These are phyloP conservation scores for Trogon surrucura DNA, from an alignment of 2,113 vertebrate species.

Conservation along the genomic window DNA sequence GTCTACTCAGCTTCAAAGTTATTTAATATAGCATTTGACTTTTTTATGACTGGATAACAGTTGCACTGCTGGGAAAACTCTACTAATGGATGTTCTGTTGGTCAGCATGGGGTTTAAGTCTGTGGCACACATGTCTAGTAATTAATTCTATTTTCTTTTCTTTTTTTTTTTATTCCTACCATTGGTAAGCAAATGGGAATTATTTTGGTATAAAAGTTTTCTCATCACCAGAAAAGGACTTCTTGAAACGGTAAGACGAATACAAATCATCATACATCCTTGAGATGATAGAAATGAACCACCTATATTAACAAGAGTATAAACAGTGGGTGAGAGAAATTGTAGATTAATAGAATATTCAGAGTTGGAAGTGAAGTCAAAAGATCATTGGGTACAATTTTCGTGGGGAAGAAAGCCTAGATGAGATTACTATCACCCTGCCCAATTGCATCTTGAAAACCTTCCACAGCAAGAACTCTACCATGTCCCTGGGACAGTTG, in stretches of 20 bases:
- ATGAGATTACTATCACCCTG: no score
- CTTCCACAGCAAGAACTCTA: not conserved
- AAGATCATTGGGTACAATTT: no score
- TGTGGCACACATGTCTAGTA: not conserved
- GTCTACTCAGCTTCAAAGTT: no score
- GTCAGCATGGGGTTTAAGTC: not conserved
- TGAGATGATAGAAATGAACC: not conserved
- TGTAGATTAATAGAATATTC: not conserved
- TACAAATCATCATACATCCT: not conserved
- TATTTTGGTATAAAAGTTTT: not conserved
- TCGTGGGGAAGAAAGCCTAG: no score
- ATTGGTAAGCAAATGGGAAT: not conserved
- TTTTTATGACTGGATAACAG: no score
- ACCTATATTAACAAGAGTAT: not conserved
- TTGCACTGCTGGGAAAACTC: not conserved
- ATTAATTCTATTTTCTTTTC: not conserved
- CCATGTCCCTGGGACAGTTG: not conserved
- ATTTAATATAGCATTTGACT: no score
- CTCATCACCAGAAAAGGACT: not conserved
- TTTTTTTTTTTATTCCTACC: not conserved
- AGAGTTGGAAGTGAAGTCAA: no score
- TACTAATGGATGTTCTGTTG: not conserved
- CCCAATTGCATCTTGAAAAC: no score
- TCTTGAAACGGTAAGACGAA: not conserved
- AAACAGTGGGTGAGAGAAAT: not conserved